These are phyloP conservation scores for Calcarius lapponicus DNA, from an alignment of 2,797 vertebrate genomes.

Conservation along the genomic window DNA sequence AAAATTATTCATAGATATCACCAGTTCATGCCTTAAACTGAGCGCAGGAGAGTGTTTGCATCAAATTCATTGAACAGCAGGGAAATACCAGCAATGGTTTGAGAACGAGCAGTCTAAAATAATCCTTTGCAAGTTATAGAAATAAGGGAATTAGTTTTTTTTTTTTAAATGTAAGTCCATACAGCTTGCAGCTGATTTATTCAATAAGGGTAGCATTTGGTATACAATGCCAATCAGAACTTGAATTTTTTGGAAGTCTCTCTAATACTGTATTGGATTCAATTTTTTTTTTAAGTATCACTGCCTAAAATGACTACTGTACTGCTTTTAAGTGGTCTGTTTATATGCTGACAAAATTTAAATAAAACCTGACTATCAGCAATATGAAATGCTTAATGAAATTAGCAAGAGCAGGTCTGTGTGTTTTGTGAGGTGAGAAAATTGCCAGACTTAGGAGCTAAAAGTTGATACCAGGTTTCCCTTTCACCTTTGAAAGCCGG, in stretches of 20 bases:
- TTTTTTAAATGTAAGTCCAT: background rate
- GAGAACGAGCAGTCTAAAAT: background rate
- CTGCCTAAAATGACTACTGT: background rate
- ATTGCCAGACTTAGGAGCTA: background rate
- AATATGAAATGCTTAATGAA: background rate
- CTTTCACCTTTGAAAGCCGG: background rate
- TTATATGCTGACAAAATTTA: background rate
- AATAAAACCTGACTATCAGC: background rate
- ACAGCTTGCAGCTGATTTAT: background rate
- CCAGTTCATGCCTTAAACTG: background rate
- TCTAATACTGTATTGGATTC: background rate
- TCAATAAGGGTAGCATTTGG: background rate
- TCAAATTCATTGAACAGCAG: background rate
- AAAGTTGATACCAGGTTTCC: background rate
- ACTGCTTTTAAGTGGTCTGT: background rate
- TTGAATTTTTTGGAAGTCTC: background rate
- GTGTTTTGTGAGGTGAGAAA: background rate
- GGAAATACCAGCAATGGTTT: background rate
- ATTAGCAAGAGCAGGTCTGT: background rate
- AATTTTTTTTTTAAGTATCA: background rate
- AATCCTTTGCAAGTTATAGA: background rate
- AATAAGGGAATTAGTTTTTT: background rate
- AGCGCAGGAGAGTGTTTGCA: background rate
- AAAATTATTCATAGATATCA: background rate
- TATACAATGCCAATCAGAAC: background rate